A percentile compares a stretch with the other conserved stretches of the same genome.
phyloP scores from a whole-genome alignment of 2,888 invertebrate species.

The Ormyrus thymus region DNA sequence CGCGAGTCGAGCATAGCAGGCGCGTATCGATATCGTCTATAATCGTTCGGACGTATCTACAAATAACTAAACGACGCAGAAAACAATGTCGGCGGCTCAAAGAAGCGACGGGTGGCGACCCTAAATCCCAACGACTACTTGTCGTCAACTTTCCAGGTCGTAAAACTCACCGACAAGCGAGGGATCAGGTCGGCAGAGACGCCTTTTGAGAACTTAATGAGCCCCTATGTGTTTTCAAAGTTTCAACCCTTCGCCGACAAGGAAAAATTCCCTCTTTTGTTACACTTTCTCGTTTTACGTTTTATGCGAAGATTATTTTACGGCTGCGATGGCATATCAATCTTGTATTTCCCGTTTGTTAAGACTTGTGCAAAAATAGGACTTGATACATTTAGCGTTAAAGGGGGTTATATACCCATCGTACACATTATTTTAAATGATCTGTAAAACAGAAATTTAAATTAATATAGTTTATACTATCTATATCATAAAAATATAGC shows the following conservation, averaged over 20 bases:
- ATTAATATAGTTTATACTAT: no score
- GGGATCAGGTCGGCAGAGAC: background rate
- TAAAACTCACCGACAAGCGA: slow-evolving; percentile 18
- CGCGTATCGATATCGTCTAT: slow-evolving; percentile 33
- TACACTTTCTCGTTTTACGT: no score
- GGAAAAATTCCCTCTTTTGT: background rate
- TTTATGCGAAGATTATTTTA: no score
- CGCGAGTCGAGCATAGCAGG: background rate
- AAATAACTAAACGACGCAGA: slow-evolving; percentile 25
- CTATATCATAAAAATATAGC: no score
- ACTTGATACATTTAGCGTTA: no score
- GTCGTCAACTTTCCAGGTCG: slow-evolving; percentile 37
- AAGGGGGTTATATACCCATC: no score
- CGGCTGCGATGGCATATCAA: no score
- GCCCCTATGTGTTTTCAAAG: background rate
- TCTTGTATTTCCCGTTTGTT: no score
- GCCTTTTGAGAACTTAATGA: slow-evolving; percentile 41
- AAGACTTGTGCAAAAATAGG: no score
- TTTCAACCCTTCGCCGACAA: slow-evolving; percentile 10
- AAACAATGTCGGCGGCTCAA: slow-evolving; percentile 41
- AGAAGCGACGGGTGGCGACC: slow-evolving; percentile 21
- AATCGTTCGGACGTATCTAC: slow-evolving; percentile 35
- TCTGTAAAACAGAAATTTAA: no score
- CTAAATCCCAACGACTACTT: background rate
- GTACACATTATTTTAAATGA: no score